Evolutionary conservation across 2,113 vertebrate species (phyloP), one percentile per base, ranked within the genome.

Genomic region (Vidua chalybeata): DNA sequence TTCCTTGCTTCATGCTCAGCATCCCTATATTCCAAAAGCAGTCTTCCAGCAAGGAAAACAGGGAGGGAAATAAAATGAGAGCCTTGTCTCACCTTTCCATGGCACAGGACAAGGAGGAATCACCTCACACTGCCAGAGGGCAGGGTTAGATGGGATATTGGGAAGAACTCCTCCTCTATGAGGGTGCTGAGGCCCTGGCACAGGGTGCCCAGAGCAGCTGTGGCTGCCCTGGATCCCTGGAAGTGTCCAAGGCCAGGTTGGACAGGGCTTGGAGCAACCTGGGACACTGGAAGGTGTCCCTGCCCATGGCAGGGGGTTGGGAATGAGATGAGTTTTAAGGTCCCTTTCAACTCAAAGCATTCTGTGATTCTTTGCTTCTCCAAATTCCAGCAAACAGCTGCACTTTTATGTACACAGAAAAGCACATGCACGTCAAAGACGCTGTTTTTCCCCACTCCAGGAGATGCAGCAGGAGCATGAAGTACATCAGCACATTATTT

Each of bases 351-450:
- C 12, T 61, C 30, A 19, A 90, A 69, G 31, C 55, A 4, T 18
- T n/a, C 55, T 35, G 55, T 22, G 63, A 31, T 55, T 49, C 79
- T 31, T 8, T 54, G 63, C 49, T 49, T 76, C 49, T 26, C 31
- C 4, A 43, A 37, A 49, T 84, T 37, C 22, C 72, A 49, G 68
- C 68, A 55, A 77, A 74, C 86, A 96, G 94, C 88, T 96, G 92
- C 72, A 67, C 86, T 90, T 93, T 80, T 30, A 46, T 54, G 72
- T 17, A 51, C 35, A 35, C 35, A 35, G 35, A 35, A 35, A 35
- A 35, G 35, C 35, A 35, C 35, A 35, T 8, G 35, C 35, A 35
- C 35, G 35, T 35, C 35, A 35, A 35, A 35, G 35, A 35, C 35
- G 35, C 35, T 8, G 35, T 35, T 35, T 35, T 35, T 35, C 35